Percentiles rank a stretch among this genome's conserved stretches.
Conservation (phyloP, 1,140 invertebrate species). For the Aricia agestis region DNA sequence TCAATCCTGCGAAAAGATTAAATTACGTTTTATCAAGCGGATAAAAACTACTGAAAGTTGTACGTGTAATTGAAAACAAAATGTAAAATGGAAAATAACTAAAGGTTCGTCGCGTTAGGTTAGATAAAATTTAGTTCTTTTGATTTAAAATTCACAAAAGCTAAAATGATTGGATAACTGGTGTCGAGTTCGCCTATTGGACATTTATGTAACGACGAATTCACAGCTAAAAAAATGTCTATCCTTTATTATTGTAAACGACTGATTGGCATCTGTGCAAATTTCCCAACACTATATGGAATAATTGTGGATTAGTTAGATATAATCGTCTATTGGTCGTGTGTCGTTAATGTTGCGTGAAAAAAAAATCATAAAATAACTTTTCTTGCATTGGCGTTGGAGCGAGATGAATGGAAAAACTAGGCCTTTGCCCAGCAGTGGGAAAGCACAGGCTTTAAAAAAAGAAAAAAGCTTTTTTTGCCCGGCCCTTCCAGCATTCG, state of each 20-base stretch:
- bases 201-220: background rate
- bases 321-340: no score
- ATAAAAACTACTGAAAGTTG: background rate
- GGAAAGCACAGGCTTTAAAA: no score
- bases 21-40: background rate
- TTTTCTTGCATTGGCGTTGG: no score
- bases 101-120: constrained; percentile 2
- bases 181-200: background rate
- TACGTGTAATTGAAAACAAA: background rate
- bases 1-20: background rate
- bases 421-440: no score
- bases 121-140: constrained; percentile 2
- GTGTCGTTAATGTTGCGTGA: no score
- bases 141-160: constrained; percentile 14
- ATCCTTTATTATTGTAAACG: background rate
- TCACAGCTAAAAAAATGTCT: background rate
- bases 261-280: background rate
- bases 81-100: background rate
- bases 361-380: no score
- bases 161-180: constrained; percentile 5
- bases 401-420: no score
- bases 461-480: no score
- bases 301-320: no score
- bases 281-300: background rate
- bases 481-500: no score